Conservation (phyloP, 2,797 vertebrate species). For the Pseudopleuronectes americanus region DNA sequence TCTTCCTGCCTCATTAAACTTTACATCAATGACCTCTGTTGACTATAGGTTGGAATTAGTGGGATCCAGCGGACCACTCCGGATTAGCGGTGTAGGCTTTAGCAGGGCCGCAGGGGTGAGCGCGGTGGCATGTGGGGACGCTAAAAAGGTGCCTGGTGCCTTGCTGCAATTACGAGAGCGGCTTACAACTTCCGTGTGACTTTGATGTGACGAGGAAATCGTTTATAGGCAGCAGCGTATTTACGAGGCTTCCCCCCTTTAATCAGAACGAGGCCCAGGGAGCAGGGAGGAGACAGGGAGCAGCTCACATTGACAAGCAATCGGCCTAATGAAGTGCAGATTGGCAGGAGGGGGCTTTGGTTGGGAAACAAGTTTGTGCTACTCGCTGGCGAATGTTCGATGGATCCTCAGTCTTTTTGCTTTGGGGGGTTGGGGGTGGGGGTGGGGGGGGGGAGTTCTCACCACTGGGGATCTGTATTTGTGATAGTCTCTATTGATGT, state of each 20-base stretch:
- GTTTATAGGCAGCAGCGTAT: conserved; percentile 71
- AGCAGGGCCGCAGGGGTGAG: conserved; percentile 23
- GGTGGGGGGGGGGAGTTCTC: conserved; percentile 21
- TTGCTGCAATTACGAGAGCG: conserved; percentile 58
- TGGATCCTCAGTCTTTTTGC: conserved; percentile 6
- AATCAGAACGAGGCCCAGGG: conserved; percentile 74
- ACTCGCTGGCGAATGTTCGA: conserved; percentile 21
- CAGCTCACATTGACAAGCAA: conserved; percentile 58
- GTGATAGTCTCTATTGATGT: conserved; percentile 27
- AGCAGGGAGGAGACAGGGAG: conserved; percentile 26
- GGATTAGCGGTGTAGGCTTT: background rate
- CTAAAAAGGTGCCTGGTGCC: conserved; percentile 46
- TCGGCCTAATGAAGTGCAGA: conserved; percentile 79
- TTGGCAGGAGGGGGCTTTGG: conserved; percentile 42
- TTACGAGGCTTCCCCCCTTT: conserved; percentile 76
- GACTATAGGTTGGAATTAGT: conserved; percentile 27
- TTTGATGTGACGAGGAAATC: conserved; percentile 82
- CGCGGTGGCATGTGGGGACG: conserved; percentile 27
- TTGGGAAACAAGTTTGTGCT: conserved; percentile 42
- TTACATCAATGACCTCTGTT: conserved; percentile 23
- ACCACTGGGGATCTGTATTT: conserved; percentile 22
- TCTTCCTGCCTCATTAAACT: conserved; percentile 50
- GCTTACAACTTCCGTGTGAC: conserved; percentile 78
- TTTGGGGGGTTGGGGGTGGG: background rate
- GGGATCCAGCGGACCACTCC: conserved; percentile 2